Evolutionary conservation across 2,888 invertebrate genomes (phyloP).

Genomic region (Cantharis lateralis): DNA sequence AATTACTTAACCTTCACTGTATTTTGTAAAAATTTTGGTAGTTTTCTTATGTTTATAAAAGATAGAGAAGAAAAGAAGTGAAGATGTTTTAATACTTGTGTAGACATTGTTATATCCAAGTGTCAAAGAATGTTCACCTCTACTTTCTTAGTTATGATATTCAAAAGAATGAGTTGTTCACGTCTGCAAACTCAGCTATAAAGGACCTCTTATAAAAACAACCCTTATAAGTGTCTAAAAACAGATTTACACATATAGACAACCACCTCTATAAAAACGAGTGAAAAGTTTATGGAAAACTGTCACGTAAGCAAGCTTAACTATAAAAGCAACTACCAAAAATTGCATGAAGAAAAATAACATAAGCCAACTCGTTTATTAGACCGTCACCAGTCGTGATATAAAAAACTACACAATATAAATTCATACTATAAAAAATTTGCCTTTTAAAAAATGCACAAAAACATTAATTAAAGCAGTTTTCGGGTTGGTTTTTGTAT

Average conservation of each 20-base stretch:
- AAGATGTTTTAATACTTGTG: background rate
- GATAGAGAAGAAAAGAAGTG: background rate
- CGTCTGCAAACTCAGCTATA: background rate
- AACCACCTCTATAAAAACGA: background rate
- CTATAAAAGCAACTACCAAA: background rate
- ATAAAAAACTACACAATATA: background rate
- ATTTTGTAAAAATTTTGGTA: background rate
- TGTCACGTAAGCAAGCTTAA: background rate
- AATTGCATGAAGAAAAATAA: constrained; percentile 2
- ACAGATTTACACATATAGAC: constrained; percentile 4
- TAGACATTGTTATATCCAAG: background rate
- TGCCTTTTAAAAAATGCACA: background rate
- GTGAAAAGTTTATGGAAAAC: constrained; percentile 1
- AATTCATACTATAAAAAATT: background rate
- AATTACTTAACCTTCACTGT: background rate
- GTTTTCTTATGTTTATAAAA: background rate
- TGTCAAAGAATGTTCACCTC: background rate
- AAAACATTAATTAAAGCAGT: background rate
- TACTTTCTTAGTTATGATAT: background rate
- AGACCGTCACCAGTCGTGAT: background rate
- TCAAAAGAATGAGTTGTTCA: background rate
- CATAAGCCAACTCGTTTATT: constrained; percentile 1
- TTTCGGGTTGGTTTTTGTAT: background rate
- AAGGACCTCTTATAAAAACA: constrained; percentile 1
- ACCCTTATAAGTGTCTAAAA: constrained; percentile 1